A percentile compares a stretch with the other conserved stretches of the same genome.
Conservation (phyloP, 2,888 invertebrate species). For the Orchesellides sinensis region DNA sequence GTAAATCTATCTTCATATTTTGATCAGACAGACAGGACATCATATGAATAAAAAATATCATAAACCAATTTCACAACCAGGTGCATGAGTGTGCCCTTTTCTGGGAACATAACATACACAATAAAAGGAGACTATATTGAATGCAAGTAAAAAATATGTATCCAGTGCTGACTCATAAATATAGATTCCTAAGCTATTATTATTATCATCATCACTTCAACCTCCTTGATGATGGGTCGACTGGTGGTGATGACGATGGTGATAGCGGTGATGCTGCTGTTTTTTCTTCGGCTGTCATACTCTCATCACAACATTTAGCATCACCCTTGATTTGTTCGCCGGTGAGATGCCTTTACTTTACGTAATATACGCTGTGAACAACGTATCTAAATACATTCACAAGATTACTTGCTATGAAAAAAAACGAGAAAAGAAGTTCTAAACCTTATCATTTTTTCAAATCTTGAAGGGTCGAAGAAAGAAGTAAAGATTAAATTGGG, state of each 20-base stretch:
- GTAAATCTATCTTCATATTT: not conserved
- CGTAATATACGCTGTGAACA: not conserved
- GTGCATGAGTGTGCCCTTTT: slow-evolving; percentile 54
- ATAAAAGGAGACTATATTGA: slow-evolving; percentile 44
- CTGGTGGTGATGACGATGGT: slow-evolving; percentile 43
- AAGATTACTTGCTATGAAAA: slow-evolving; percentile 14
- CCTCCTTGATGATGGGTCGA: not conserved
- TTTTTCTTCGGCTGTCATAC: slow-evolving; percentile 59
- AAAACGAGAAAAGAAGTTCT: slow-evolving; percentile 4
- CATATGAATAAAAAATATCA: too few species aligned
- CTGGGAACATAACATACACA: slow-evolving; percentile 34
- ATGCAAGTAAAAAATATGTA: too few species aligned
- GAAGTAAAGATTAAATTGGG: slow-evolving; percentile 71
- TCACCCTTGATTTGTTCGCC: slow-evolving; percentile 39
- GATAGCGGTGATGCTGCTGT: slow-evolving; percentile 46
- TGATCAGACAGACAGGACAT: not conserved
- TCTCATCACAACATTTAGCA: slow-evolving; percentile 59
- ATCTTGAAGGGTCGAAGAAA: slow-evolving; percentile 57
- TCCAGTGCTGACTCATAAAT: slow-evolving; percentile 38
- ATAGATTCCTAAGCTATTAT: slow-evolving; percentile 32
- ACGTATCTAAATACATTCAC: not conserved
- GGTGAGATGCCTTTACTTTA: slow-evolving; percentile 13
- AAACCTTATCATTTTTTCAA: slow-evolving; percentile 50
- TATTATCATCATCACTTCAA: slow-evolving; percentile 30
- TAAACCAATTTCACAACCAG: slow-evolving; percentile 44